Evolutionary conservation across 37 sponge, comb jelly and placozoan species (phyloP), one percentile per base, ranked within the genome.

Genomic region (Beroe ovata): DNA sequence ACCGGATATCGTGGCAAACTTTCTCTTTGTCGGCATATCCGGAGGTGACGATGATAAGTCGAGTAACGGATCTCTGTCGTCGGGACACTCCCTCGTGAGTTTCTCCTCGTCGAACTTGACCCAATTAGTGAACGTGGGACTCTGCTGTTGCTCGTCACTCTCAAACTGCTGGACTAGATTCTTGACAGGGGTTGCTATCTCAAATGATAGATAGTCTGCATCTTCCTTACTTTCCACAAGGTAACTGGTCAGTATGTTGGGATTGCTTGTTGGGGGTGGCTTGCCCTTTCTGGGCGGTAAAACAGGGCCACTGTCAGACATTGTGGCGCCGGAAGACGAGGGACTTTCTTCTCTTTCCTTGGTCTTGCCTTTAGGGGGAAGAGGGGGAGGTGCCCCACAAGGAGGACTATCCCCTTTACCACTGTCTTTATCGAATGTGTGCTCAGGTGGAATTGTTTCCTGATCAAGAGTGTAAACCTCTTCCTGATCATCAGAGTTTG

Each of bases 131-230:
- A 77, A 77, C 23, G 35, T 77, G 54, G 19, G 35, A 25, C 41
- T 11, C 71, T 69, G 26, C 18, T 14, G 8, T 58, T 58, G 16
- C 25, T 66, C 69, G 25, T 66, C 69, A 6, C 69, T 30, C 28
- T 77, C 84, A 40, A 77, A 77, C 38, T 77, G 42, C 28, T 77
- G 38, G 23, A 77, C 84, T 18, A 77, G 84, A 26, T 39, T 77
- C n/a, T 21, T 42, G 84, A 77, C 84, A 42, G 84, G 84, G 42
- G 84, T 77, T 3, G 84, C 84, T 38, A 77, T 77, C 28, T 77
- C 84, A 40, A 77, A 77, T 2, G 84, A 77, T 0, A 77, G 28
- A 25, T 77, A 77, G n/a, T 77, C 84, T 6, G 47, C 84, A 3
- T 77, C 84, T 4, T 77, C 84, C 54, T 77, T 77, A 19, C 54